A percentile compares a stretch with the other conserved stretches of the same genome.
These are phyloP conservation scores for Popillia japonica DNA, from an alignment of 1,140 invertebrate species.

Conservation along the genomic window DNA sequence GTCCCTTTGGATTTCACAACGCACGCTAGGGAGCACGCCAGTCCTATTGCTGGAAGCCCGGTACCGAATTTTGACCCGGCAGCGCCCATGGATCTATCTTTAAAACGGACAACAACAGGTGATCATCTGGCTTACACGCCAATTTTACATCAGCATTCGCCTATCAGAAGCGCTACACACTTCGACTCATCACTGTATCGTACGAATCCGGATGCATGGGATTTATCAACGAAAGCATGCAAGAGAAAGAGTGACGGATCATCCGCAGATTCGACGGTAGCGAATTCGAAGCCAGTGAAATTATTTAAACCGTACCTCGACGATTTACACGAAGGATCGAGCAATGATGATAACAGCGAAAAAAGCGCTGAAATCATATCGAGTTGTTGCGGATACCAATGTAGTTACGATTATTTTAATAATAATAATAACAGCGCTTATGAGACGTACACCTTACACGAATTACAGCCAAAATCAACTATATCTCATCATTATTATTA, in stretches of 20 bases:
- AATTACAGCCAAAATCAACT: constrained; percentile 52
- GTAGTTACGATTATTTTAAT: constrained; percentile 25
- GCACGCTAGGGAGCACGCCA: constrained; percentile 48
- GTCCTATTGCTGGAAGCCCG: constrained; percentile 46
- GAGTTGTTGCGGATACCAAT: background rate
- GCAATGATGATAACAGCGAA: constrained; percentile 61
- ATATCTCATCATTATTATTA: constrained; percentile 48
- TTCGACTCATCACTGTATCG: constrained; percentile 57
- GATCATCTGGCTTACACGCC: constrained; percentile 47
- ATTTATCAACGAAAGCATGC: constrained; percentile 61
- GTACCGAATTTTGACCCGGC: constrained; percentile 51
- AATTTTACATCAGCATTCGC: constrained; percentile 56
- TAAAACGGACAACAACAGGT: constrained; percentile 61
- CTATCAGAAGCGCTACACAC: constrained; percentile 52
- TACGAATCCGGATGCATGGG: constrained; percentile 61
- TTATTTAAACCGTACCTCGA: constrained; percentile 76
- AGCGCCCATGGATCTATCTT: constrained; percentile 57
- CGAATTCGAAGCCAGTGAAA: constrained; percentile 62
- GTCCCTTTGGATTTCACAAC: constrained; percentile 54
- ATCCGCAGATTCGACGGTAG: constrained; percentile 8
- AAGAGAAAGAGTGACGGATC: constrained; percentile 50
- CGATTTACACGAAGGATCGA: constrained; percentile 61
- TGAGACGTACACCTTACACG: constrained; percentile 55
- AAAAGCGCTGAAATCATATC: constrained; percentile 13
- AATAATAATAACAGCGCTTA: constrained; percentile 51